Evolutionary conservation across 2,888 invertebrate genomes (phyloP), one percentile per base, ranked within the genome.

Genomic region (Matsumyia berberina): DNA sequence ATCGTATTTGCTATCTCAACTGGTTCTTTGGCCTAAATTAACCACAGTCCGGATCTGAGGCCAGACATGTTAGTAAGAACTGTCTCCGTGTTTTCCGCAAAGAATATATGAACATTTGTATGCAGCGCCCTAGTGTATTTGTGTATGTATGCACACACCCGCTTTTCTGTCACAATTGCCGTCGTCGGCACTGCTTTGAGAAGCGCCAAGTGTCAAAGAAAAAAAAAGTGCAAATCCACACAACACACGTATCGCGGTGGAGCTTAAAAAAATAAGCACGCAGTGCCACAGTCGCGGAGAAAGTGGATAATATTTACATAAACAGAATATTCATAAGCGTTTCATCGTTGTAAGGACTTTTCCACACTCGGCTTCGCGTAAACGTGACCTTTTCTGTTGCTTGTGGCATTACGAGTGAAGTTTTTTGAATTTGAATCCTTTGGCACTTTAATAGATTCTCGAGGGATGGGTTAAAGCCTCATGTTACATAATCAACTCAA

Each of bases 361-460:
- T 19, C n/a, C n/a, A 2, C n/a, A 7, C 5, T 24, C 12, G 5
- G 12, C 12, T 39, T 39, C 7, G 31, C 19, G 51, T 44, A 35
- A 60, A 55, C 51, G 15, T 62, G 73, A 73, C 73, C 73, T 73
- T 60, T 51, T 4, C 12, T 42, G 44, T 8, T 37, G n/a, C n/a
- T 24, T 7, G 58, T 8, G 11, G 15, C 11, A 31, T 2, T 31
- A 0, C 17, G 5, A 11, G 31, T 17, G 17, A 31, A 33, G 29
- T 11, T 33, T 42, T 15, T 31, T 11, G 24, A 5, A 24, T 5
- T 15, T 1, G 19, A 19, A 9, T 19, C 19, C 46, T 17, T 44
- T 44, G 8, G 17, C 8, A 44, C 44, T 44, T 44, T 12, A 0
- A 15, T 15, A 15, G 42, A 37, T n/a, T 4, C 2, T 4, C n/a